Evolutionary conservation across 2,888 invertebrate species (phyloP).

Genomic region (Diogma glabrata): DNA sequence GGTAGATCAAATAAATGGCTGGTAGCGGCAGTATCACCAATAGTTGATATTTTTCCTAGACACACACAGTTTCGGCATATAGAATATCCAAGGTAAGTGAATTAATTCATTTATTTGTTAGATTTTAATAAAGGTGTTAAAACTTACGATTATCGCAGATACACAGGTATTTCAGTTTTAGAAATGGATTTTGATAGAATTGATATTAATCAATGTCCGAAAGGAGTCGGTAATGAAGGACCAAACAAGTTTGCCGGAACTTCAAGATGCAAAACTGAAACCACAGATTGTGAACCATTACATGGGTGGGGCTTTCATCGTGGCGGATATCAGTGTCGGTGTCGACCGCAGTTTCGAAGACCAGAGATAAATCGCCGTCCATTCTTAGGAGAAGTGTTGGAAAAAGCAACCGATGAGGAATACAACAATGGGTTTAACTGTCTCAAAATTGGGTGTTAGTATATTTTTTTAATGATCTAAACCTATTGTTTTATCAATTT

Average conservation of each 20-base stretch:
- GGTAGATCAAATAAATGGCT: conserved; percentile 93
- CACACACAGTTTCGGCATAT: conserved; percentile 88
- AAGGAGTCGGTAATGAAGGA: conserved; percentile 73
- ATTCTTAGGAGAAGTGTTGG: conserved; percentile 86
- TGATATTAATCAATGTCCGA: conserved; percentile 95
- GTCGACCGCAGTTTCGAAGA: conserved; percentile 76
- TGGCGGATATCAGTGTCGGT: conserved; percentile 91
- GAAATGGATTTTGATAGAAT: conserved; percentile 95
- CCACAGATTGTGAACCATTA: conserved; percentile 92
- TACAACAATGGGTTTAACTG: conserved; percentile 92
- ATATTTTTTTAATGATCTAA: background rate
- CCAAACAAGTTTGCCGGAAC: conserved; percentile 85
- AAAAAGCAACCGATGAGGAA: conserved; percentile 83
- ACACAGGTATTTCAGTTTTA: conserved; percentile 82
- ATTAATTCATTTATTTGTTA: background rate
- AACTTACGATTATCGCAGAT: conserved; percentile 40
- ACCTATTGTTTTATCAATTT: conserved; percentile 12
- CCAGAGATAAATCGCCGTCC: conserved; percentile 81
- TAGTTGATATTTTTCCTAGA: conserved; percentile 89
- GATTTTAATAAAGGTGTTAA: too few species aligned
- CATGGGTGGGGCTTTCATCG: conserved; percentile 93
- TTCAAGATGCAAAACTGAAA: conserved; percentile 79
- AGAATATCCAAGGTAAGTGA: conserved; percentile 78
- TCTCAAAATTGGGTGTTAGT: conserved; percentile 78
- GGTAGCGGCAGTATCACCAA: conserved; percentile 84